Base-by-base conservation (phyloP, 2,797 vertebrate genomes). In the Triplophysa yarkandensis region DNA sequence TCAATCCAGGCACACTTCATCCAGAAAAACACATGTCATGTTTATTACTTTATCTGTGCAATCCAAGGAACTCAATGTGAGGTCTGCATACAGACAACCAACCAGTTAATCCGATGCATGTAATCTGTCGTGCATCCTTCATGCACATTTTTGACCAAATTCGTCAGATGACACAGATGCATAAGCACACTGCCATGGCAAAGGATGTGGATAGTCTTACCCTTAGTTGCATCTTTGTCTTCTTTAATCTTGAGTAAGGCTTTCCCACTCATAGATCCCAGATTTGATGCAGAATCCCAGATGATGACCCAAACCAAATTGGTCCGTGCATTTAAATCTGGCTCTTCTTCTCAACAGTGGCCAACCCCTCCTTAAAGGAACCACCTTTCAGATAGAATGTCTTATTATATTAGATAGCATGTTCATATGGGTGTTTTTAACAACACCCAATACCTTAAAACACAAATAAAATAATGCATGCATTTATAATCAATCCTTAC, bases 241-340 rank as follows among this genome's bases (percentile, higher is more conserved):
- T 96, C 95, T 90, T 93, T 95, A 82, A 91, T 58, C 74, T 84
- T 89, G 92, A 44, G 95, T 85, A 90, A 91, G 85, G 92, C 89
- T 93, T 95, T 97, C 86, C 94, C 94, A 87, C 95, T 97, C 96
- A 97, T 98, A 95, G 93, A 93, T 92, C 92, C 93, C 91, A 93
- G 88, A 83, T 89, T 93, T 90, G 79, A 90, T 84, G 87, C 84
- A 87, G 83, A 86, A 84, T 87, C 87, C 86, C 87, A 85, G 80
- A 88, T 77, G 48, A 74, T 63, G 67, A 68, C 46, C 21, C 28
- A 14, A 48, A 71, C 30, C 58, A 75, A 67, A 78, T 64, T 39
- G 58, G n/a, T 54, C 74, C 30, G 25, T 68, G 28, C 69, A 74
- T 80, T 80, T 69, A 72, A 80, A 76, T 72, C 76, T 65, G 76